Percentiles rank a stretch among this genome's conserved stretches.
phyloP scores from a whole-genome alignment of 2,113 vertebrate species.

The Cyanoramphus novaezelandiae region DNA sequence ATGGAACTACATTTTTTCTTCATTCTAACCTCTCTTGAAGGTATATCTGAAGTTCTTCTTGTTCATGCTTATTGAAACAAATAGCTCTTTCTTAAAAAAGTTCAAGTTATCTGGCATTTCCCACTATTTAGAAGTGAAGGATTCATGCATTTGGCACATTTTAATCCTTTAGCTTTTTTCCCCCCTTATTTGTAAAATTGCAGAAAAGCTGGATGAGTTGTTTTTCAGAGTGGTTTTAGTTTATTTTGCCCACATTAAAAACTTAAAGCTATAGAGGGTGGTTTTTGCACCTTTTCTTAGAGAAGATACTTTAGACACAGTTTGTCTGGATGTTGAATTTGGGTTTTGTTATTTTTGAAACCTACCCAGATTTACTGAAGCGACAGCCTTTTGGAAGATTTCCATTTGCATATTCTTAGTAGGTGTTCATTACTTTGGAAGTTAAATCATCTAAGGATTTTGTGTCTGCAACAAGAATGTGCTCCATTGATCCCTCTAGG shows the following conservation, averaged over 20 bases:
- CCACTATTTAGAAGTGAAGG: background rate
- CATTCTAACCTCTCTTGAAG: background rate
- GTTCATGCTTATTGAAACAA: background rate
- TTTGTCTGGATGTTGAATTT: background rate
- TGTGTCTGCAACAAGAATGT: background rate
- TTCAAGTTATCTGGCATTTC: background rate
- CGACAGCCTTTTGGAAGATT: background rate
- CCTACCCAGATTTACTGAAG: background rate
- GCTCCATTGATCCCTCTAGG: slow-evolving; percentile 3
- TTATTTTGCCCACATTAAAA: background rate
- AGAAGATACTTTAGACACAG: background rate
- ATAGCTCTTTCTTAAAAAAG: background rate
- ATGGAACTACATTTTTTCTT: background rate
- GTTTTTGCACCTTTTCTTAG: background rate
- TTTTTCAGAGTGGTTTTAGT: background rate
- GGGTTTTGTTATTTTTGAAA: slow-evolving; percentile 23
- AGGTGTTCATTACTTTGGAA: background rate
- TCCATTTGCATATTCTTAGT: background rate
- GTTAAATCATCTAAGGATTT: background rate
- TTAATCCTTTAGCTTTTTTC: background rate
- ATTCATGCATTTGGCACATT: background rate
- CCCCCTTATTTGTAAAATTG: background rate
- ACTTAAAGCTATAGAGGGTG: background rate
- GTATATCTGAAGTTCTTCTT: background rate
- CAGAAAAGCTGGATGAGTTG: background rate